A percentile compares a stretch with the other conserved stretches of the same genome.
Conservation (phyloP, 1,140 invertebrate species). For the Rhyacophila brunnea region DNA sequence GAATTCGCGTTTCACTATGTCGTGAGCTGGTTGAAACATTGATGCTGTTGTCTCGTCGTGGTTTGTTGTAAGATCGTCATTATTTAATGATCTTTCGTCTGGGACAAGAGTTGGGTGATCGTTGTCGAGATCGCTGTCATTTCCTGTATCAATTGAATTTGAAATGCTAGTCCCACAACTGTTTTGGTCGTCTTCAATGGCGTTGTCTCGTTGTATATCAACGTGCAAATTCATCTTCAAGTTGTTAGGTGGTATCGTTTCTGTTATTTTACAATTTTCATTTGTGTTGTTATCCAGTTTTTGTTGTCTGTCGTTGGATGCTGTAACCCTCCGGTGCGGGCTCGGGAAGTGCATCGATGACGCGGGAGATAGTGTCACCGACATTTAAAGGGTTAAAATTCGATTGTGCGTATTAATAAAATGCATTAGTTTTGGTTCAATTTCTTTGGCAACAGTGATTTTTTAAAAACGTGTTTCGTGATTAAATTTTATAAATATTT, state of each 20-base stretch:
- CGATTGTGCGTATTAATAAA: no score
- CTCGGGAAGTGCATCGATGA: conserved; percentile 29
- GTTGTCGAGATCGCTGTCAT: conserved; percentile 45
- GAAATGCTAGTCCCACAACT: conserved; percentile 33
- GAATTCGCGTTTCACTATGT: conserved; percentile 55
- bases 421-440: not conserved
- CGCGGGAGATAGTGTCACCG: conserved; percentile 18
- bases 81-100: conserved; percentile 39
- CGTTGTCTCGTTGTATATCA: conserved; percentile 15
- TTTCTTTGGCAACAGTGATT: not conserved
- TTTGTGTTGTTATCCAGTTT: not conserved
- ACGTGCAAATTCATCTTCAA: conserved; percentile 30
- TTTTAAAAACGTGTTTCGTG: not conserved
- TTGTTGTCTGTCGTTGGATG: not conserved
- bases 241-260: conserved; percentile 2
- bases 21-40: conserved; percentile 44
- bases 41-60: conserved; percentile 22
- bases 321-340: not conserved
- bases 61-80: conserved; percentile 19
- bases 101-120: conserved; percentile 41
- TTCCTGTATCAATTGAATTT: conserved; percentile 29
- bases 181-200: conserved; percentile 33
- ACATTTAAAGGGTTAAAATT: conserved; percentile 14
- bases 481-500: conserved; percentile 8
- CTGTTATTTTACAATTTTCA: not conserved